phyloP scores from a whole-genome alignment of 2,797 vertebrate species.

The Anabas testudineus region DNA sequence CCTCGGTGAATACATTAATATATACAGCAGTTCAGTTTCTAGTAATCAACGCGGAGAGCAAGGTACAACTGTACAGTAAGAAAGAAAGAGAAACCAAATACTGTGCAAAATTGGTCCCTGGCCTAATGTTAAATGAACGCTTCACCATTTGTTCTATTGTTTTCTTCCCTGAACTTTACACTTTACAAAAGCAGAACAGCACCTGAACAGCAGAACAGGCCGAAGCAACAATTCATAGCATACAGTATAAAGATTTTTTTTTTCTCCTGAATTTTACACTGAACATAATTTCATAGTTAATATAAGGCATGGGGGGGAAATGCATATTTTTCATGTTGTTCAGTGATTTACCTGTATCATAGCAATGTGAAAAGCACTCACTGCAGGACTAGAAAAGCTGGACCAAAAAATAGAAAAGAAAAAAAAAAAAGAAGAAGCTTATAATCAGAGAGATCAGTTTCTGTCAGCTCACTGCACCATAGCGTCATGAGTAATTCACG shows the following conservation, averaged over 20 bases:
- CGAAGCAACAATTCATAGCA: slow-evolving; percentile 16
- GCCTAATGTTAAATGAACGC: slow-evolving; percentile 14
- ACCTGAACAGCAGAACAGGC: slow-evolving; percentile 27
- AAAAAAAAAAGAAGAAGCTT: too few relatives aligned
- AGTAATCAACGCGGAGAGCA: slow-evolving; percentile 25
- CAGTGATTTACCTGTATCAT: slow-evolving; percentile 19
- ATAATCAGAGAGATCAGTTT: slow-evolving; percentile 9
- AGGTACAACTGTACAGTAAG: slow-evolving; percentile 30
- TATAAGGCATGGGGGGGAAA: slow-evolving; percentile 62
- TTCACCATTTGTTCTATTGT: slow-evolving; percentile 56
- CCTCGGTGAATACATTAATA: slow-evolving; percentile 74
- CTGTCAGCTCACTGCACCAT: neutral
- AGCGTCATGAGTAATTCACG: neutral
- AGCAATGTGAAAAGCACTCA: slow-evolving; percentile 14
- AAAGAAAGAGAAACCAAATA: slow-evolving; percentile 34
- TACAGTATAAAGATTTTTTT: slow-evolving; percentile 5
- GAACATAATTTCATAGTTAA: slow-evolving; percentile 30
- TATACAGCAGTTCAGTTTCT: slow-evolving; percentile 38
- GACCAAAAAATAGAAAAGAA: neutral
- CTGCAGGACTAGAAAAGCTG: neutral
- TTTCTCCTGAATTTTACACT: slow-evolving; percentile 31
- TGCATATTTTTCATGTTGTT: slow-evolving; percentile 64
- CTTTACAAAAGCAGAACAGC: slow-evolving; percentile 32
- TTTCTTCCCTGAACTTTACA: slow-evolving; percentile 65
- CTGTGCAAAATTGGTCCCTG: slow-evolving; percentile 21